Percentiles rank a stretch among this genome's conserved stretches.
Conservation (phyloP, 2,888 invertebrate species). For the Pseudococcus viburni region DNA sequence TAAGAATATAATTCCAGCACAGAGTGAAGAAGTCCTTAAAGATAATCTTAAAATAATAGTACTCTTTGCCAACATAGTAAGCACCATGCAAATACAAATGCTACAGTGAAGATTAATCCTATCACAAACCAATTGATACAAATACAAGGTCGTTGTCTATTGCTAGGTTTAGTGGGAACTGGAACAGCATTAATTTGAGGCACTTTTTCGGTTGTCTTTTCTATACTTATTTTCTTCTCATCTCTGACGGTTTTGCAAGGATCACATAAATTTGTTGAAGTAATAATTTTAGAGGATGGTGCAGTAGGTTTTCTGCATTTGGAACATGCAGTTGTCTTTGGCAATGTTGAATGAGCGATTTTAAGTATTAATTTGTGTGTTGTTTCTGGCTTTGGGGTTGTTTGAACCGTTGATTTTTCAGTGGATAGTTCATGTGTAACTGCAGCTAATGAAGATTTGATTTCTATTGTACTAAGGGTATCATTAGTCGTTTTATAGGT, state of each 20-base stretch:
- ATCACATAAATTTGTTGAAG: neutral
- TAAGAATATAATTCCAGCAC: no score
- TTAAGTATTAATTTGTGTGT: no score
- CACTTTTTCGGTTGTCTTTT: neutral
- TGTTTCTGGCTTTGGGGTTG: neutral
- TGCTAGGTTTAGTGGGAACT: neutral
- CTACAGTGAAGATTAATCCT: neutral
- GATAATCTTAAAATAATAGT: neutral
- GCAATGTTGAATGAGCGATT: no score
- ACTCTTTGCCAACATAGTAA: slow-evolving; percentile 12
- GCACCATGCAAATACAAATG: slow-evolving; percentile 32
- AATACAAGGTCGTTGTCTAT: neutral
- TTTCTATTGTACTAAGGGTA: neutral
- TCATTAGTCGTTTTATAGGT: neutral
- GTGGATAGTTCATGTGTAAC: neutral
- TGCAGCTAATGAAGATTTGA: neutral
- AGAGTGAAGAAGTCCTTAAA: no score
- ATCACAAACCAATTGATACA: neutral
- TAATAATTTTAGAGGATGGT: neutral
- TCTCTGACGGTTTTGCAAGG: neutral
- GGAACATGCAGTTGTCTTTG: neutral
- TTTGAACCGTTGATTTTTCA: neutral
- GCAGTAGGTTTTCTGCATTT: neutral
- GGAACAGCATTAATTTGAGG: neutral
- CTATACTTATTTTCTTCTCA: neutral